phyloP scores from a whole-genome alignment of 2,797 vertebrate genomes.

The Clarias laeviceps region DNA sequence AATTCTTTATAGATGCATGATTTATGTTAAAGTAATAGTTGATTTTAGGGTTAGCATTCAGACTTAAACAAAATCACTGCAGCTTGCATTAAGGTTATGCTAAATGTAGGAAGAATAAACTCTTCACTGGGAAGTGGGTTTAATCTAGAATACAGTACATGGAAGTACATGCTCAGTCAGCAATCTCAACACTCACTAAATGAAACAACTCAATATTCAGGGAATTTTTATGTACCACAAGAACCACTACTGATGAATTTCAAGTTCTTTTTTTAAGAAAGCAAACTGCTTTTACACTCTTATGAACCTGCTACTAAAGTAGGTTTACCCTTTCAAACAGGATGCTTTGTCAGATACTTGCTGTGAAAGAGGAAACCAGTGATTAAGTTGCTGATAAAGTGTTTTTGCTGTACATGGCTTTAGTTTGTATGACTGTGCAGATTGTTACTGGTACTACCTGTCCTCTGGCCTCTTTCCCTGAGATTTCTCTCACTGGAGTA shows the following conservation, averaged over 20 bases:
- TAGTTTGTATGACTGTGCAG: constrained; percentile 13
- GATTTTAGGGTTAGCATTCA: constrained; percentile 16
- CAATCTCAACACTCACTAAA: neutral
- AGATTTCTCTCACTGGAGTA: constrained; percentile 45
- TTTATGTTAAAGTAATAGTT: constrained; percentile 24
- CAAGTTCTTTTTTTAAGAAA: neutral
- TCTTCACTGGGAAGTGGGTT: neutral
- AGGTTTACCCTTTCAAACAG: neutral
- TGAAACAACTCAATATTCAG: constrained; percentile 30
- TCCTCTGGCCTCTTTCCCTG: neutral
- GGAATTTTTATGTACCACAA: constrained; percentile 26
- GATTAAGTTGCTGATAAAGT: constrained; percentile 5
- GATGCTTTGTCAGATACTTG: neutral
- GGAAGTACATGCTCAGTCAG: neutral
- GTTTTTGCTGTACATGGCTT: constrained; percentile 3
- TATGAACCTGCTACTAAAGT: neutral
- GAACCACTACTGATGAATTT: neutral
- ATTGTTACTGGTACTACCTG: constrained; percentile 12
- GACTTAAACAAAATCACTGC: neutral
- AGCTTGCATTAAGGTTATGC: neutral
- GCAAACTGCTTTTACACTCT: constrained; percentile 8
- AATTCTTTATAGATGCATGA: constrained; percentile 42
- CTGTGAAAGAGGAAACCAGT: constrained; percentile 11
- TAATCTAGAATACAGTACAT: neutral
- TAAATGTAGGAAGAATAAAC: neutral